These are phyloP conservation scores for Picathartes gymnocephalus DNA, from an alignment of 2,113 vertebrate species.

Conservation along the genomic window DNA sequence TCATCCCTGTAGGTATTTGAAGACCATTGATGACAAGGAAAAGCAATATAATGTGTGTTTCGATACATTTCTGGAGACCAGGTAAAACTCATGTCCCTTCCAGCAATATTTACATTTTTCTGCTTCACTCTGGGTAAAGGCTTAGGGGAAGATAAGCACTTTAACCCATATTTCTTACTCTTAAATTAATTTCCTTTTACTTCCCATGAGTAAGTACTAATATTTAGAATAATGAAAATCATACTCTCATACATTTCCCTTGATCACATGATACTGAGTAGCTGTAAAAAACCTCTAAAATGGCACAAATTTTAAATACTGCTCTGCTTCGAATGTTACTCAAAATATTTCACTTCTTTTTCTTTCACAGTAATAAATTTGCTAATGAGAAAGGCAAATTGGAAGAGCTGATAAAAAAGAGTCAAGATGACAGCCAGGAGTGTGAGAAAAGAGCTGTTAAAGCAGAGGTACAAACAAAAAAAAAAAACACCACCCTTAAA, in stretches of 20 bases:
- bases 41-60: constrained; percentile 60
- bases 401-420: constrained; percentile 80
- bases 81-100: constrained; percentile 61
- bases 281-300: background rate
- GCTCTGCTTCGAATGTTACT: background rate
- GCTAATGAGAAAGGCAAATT: constrained; percentile 79
- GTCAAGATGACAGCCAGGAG: constrained; percentile 38
- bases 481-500: background rate
- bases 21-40: constrained; percentile 68
- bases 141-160: background rate
- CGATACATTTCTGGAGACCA: constrained; percentile 69
- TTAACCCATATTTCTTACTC: background rate
- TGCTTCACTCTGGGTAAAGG: background rate
- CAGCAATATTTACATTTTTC: background rate
- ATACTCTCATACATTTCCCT: background rate
- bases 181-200: background rate
- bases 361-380: constrained; percentile 75
- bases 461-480: constrained; percentile 77
- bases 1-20: constrained; percentile 65
- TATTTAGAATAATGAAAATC: background rate
- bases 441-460: constrained; percentile 70
- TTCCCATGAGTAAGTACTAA: background rate
- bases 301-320: background rate
- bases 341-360: background rate
- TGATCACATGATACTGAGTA: background rate